These are phyloP conservation scores for Latrodectus elegans DNA, from an alignment of 2,888 invertebrate species.

Conservation along the genomic window DNA sequence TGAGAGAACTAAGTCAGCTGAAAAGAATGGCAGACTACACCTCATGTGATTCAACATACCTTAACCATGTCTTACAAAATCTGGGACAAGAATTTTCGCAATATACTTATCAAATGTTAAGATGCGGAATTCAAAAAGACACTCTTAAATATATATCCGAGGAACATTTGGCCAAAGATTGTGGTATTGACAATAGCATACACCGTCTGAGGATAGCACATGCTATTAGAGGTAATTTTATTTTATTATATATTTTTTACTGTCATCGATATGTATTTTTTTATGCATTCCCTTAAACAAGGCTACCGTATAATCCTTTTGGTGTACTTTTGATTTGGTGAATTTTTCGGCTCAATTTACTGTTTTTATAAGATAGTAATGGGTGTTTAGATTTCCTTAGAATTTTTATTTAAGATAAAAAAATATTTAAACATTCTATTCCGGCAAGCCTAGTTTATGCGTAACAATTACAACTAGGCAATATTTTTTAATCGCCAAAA, in stretches of 20 bases:
- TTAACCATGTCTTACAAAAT: slow-evolving; percentile 87
- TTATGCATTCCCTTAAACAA: no score
- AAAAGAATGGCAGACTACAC: slow-evolving; percentile 98
- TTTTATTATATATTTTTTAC: neutral
- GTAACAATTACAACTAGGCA: no score
- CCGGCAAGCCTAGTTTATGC: no score
- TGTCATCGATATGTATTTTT: no score
- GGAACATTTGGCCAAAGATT: slow-evolving; percentile 92
- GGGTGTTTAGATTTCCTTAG: no score
- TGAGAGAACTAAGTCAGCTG: slow-evolving; percentile 91
- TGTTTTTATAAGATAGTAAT: no score
- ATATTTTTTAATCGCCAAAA: no score
- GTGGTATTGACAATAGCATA: slow-evolving; percentile 94
- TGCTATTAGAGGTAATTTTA: slow-evolving; percentile 58
- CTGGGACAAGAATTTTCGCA: slow-evolving; percentile 93
- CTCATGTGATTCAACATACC: slow-evolving; percentile 91
- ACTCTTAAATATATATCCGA: slow-evolving; percentile 88
- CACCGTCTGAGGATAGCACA: slow-evolving; percentile 87
- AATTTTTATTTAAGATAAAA: no score
- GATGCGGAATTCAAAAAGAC: slow-evolving; percentile 94
- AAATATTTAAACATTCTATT: no score
- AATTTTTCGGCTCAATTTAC: no score
- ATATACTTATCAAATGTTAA: slow-evolving; percentile 97
- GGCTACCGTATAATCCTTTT: no score
- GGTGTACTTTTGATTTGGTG: no score